Conservation (phyloP, 2,797 vertebrate genomes). For the Rhinichthys osculus region DNA sequence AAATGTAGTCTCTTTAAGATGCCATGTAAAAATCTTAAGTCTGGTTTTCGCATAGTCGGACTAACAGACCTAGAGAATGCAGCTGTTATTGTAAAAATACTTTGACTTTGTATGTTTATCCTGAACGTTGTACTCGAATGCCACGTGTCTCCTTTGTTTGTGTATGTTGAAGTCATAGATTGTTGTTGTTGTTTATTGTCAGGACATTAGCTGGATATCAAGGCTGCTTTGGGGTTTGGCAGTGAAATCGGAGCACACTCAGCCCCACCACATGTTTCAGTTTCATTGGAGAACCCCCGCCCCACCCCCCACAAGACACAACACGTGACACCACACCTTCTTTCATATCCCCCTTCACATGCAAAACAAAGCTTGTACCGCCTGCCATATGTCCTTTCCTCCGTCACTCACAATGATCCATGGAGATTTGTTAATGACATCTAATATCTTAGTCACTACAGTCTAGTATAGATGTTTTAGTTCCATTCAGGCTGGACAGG, state of each 20-base stretch:
- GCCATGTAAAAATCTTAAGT: too few relatives aligned
- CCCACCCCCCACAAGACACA: slow-evolving; percentile 44
- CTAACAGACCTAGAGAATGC: too few relatives aligned
- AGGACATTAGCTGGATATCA: slow-evolving; percentile 37
- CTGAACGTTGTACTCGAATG: background rate
- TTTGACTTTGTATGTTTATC: background rate
- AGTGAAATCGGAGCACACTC: slow-evolving; percentile 14
- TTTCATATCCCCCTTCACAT: slow-evolving; percentile 23
- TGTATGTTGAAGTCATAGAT: slow-evolving; percentile 14
- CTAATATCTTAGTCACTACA: background rate
- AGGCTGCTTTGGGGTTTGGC: slow-evolving; percentile 11
- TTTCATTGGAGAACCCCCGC: slow-evolving; percentile 26
- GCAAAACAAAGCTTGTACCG: slow-evolving; percentile 29
- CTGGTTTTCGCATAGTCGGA: too few relatives aligned
- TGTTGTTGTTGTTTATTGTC: slow-evolving; percentile 31
- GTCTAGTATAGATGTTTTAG: background rate
- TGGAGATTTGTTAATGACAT: slow-evolving; percentile 38
- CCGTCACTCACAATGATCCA: slow-evolving; percentile 10
- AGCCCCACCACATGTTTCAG: slow-evolving; percentile 21
- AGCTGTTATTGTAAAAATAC: too few relatives aligned
- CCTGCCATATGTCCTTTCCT: slow-evolving; percentile 40
- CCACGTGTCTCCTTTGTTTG: slow-evolving; percentile 40
- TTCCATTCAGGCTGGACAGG: background rate
- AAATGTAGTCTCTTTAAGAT: too few relatives aligned
- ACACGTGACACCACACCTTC: slow-evolving; percentile 31